phyloP scores from a whole-genome alignment of 1,140 invertebrate genomes.

The Scaptomyza hsui region DNA sequence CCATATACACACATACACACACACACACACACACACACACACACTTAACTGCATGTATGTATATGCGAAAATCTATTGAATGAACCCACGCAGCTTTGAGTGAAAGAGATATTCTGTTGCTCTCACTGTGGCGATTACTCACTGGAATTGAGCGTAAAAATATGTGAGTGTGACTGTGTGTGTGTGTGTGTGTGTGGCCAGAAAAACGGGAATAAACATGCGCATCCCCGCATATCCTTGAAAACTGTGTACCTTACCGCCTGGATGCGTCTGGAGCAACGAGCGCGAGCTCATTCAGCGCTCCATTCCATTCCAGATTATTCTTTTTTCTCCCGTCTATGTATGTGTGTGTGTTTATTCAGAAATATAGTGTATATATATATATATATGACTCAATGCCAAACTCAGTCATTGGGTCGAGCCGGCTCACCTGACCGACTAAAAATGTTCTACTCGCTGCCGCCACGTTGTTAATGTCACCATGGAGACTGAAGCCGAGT shows the following conservation, averaged over 20 bases:
- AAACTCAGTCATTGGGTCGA: constrained; percentile 62
- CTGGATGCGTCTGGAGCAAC: constrained; percentile 46
- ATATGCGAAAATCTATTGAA: constrained; percentile 63
- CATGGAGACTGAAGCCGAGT: constrained; percentile 59
- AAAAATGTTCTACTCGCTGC: constrained; percentile 22
- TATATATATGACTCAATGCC: constrained; percentile 60
- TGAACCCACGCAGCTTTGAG: constrained; percentile 75
- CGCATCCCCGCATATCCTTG: constrained; percentile 78
- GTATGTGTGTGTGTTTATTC: constrained; percentile 5
- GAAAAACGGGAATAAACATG: constrained; percentile 78
- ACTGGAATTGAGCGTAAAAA: constrained; percentile 75
- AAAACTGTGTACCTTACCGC: constrained; percentile 47
- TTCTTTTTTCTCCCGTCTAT: background rate
- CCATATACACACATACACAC: constrained; percentile 16
- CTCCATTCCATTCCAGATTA: constrained; percentile 50
- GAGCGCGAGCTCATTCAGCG: background rate
- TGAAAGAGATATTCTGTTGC: constrained; percentile 56
- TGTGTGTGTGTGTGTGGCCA: constrained; percentile 4
- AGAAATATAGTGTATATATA: background rate
- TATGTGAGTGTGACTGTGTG: constrained; percentile 2
- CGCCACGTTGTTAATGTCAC: constrained; percentile 69
- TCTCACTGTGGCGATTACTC: constrained; percentile 12
- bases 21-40: constrained; percentile 18
- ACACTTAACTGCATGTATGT: constrained; percentile 7
- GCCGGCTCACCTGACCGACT: constrained; percentile 59